Conservation (phyloP, 2,888 invertebrate species). For the Rutpela maculata region DNA sequence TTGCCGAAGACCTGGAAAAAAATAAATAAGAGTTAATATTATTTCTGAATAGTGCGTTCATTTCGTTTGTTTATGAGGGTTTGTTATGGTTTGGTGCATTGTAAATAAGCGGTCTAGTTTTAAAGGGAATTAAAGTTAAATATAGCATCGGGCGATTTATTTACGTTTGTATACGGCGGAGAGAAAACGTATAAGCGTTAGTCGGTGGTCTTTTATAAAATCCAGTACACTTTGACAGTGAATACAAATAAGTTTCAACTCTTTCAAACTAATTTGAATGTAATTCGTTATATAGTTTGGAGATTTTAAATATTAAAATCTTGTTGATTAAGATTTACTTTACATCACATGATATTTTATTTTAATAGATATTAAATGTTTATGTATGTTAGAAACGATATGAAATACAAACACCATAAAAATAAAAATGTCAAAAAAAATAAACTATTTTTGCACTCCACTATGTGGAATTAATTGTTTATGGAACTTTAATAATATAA, state of each 20-base stretch:
- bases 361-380: too few species aligned
- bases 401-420: too few species aligned
- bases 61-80: slow-evolving; percentile 7
- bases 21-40: slow-evolving; percentile 46
- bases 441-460: too few species aligned
- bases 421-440: too few species aligned
- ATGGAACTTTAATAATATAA: too few species aligned
- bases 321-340: too few species aligned
- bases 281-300: background rate
- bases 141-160: slow-evolving; percentile 37
- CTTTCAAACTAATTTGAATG: background rate
- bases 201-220: slow-evolving; percentile 8
- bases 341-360: too few species aligned
- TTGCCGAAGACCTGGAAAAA: slow-evolving; percentile 80
- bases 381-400: too few species aligned
- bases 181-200: background rate
- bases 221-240: background rate
- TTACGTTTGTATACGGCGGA: slow-evolving; percentile 11
- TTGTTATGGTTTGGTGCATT: slow-evolving; percentile 37
- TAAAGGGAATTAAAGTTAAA: slow-evolving; percentile 34
- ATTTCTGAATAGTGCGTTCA: slow-evolving; percentile 12
- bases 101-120: slow-evolving; percentile 41
- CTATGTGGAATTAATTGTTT: too few species aligned
- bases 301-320: too few species aligned
- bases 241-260: too few species aligned